phyloP scores from a whole-genome alignment of 1,140 invertebrate species.

The Temnothorax curvispinosus region DNA sequence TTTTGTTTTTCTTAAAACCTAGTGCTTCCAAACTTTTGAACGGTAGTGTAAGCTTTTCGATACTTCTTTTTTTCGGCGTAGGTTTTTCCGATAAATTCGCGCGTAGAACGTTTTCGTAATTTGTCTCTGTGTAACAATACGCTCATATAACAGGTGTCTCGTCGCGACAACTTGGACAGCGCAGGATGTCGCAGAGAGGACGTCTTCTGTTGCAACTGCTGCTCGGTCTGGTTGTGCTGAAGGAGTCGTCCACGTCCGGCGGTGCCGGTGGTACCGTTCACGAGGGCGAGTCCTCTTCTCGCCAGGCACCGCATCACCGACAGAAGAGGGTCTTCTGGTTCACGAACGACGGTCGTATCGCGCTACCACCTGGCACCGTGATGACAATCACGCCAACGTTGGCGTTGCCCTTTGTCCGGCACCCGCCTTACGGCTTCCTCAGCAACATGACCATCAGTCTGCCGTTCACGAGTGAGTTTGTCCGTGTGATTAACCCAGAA shows the following conservation, averaged over 20 bases:
- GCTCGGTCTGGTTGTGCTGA: conserved; percentile 34
- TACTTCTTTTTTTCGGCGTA: not conserved
- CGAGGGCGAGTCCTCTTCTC: conserved; percentile 18
- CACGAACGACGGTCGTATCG: conserved; percentile 92
- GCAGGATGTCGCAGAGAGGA: conserved; percentile 4
- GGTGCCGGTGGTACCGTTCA: not conserved
- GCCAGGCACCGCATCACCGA: conserved; percentile 87
- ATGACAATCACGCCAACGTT: conserved; percentile 93
- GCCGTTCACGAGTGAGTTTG: conserved; percentile 93
- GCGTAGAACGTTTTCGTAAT: not conserved
- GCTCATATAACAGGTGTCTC: not conserved
- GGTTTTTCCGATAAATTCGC: not conserved
- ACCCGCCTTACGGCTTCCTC: conserved; percentile 93
- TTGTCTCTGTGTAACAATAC: not conserved
- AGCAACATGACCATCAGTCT: conserved; percentile 94
- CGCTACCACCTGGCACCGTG: conserved; percentile 92
- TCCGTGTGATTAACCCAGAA: not conserved
- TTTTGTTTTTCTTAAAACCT: too few relatives aligned
- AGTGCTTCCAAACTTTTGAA: too few relatives aligned
- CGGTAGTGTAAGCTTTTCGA: too few relatives aligned
- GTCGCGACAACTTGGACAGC: not conserved
- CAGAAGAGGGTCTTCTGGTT: conserved; percentile 94
- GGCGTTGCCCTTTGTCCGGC: conserved; percentile 92
- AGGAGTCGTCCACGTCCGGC: conserved; percentile 20
- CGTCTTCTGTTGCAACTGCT: not conserved